Base-by-base conservation (phyloP, 2,797 vertebrate species). In the Parauchenoglanis ngamensis region DNA sequence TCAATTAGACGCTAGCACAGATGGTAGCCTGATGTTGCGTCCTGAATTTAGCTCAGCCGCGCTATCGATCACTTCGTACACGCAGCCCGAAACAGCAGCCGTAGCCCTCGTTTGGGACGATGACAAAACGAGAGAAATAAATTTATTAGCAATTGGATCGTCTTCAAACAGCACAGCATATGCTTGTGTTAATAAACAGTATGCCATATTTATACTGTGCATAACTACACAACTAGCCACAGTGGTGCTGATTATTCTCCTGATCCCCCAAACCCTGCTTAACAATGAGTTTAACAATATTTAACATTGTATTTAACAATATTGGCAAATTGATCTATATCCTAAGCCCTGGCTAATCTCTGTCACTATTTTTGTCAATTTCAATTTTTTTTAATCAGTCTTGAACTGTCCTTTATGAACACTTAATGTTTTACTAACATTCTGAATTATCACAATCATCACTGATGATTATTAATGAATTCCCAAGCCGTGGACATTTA, bases 1-100 rank as follows among this genome's bases (percentile, higher is more conserved):
- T 97, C 96, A 97, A 96, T 97, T 97, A 97, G 96, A 94, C 93
- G 61, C 87, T 77, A 57, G 86, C 88, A 67, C 94, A 96, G 96
- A 97, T 95, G 95, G 95, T 96, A 96, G 95, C 95, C 95, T 94
- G 94, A 91, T 81, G 85, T 63, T 87, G 84, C 63, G 68, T 90
- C 82, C 88, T 77, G 83, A 88, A 90, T 85, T 86, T 81, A 63
- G 85, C 85, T 88, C 81, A 10, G 35, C 68, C 52, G 52, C 25
- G 35, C 78, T 73, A 88, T 88, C 70, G 95, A 95, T 95, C 76
- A 84, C 87, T 81, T 65, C 65, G 23, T 80, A 85, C 87, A 28
- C 44, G 23, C 83, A 49, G 63, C 94, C 92, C 94, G 93, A 94
- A 95, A 79, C 72, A 25, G 79, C 77, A 57, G 49, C 49, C 72